phyloP scores from a whole-genome alignment of 2,113 vertebrate species.

The Archocentrus centrarchus region DNA sequence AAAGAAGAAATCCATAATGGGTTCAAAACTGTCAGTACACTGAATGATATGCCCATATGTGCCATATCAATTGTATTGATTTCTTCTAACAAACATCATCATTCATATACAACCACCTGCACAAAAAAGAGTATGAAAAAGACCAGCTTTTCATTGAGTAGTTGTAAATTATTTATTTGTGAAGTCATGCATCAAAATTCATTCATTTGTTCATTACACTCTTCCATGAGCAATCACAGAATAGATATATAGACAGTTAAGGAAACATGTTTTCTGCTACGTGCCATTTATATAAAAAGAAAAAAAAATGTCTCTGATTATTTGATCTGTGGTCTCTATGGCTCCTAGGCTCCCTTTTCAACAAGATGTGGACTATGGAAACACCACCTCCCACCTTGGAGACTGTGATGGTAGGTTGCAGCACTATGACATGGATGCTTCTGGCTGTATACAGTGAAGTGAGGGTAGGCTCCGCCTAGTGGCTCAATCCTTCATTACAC shows the following conservation, averaged over 20 bases:
- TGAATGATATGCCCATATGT: constrained; percentile 29
- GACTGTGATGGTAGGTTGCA: constrained; percentile 92
- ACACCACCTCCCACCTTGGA: constrained; percentile 91
- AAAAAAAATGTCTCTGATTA: neutral
- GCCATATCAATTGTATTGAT: constrained; percentile 18
- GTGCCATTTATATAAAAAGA: neutral
- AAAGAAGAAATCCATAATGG: constrained; percentile 46
- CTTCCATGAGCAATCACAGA: neutral
- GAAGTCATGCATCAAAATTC: neutral
- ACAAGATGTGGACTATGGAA: constrained; percentile 90
- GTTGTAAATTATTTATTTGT: neutral
- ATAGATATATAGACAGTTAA: neutral
- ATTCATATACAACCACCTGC: neutral
- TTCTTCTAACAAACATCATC: neutral
- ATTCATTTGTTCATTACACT: neutral
- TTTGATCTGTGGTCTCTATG: constrained; percentile 36
- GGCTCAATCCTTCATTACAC: constrained; percentile 51
- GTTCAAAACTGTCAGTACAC: constrained; percentile 53
- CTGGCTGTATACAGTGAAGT: neutral
- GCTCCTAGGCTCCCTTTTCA: constrained; percentile 86
- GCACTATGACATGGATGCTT: constrained; percentile 54
- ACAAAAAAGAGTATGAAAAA: neutral
- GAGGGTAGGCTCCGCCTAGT: constrained; percentile 64
- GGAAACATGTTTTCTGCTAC: neutral
- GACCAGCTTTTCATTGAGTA: neutral